Evolutionary conservation across 2,113 vertebrate species (phyloP).

Genomic region (Cheilinus undulatus): DNA sequence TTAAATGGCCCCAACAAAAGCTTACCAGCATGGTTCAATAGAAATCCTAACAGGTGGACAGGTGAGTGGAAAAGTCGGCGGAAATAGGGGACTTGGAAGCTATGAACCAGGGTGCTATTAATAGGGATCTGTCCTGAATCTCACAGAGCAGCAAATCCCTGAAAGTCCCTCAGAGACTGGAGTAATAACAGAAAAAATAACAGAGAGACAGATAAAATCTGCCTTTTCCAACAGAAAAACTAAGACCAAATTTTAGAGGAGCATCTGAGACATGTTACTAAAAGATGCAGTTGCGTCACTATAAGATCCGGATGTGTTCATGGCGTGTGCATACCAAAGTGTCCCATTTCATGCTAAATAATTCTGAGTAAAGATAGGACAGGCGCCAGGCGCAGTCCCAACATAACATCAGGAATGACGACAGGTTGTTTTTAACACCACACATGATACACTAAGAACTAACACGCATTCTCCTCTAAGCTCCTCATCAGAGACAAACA

Average conservation of each 20-base stretch:
- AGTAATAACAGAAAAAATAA: conserved; percentile 37
- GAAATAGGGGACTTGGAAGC: conserved; percentile 67
- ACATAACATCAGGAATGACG: conserved; percentile 56
- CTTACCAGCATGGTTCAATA: background rate
- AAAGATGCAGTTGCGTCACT: conserved; percentile 52
- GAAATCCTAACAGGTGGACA: conserved; percentile 13
- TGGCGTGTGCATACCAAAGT: conserved; percentile 59
- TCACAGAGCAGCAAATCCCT: conserved; percentile 62
- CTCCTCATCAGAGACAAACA: conserved; percentile 19
- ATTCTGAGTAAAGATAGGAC: conserved; percentile 67
- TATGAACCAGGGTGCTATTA: conserved; percentile 61
- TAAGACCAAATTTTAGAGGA: too few species aligned
- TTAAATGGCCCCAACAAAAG: background rate
- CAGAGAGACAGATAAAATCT: conserved; percentile 2
- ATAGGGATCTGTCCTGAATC: conserved; percentile 69
- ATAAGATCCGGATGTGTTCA: conserved; percentile 33
- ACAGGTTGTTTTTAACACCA: conserved; percentile 53
- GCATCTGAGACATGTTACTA: too few species aligned
- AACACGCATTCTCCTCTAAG: conserved; percentile 1
- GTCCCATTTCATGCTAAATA: conserved; percentile 74
- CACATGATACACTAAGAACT: background rate
- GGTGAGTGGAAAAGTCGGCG: conserved; percentile 45
- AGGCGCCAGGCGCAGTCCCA: conserved; percentile 43
- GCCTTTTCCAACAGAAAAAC: background rate
- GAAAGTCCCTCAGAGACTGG: conserved; percentile 46